Base-by-base conservation (phyloP, 2,888 invertebrate genomes). In the Homarus gammarus region DNA sequence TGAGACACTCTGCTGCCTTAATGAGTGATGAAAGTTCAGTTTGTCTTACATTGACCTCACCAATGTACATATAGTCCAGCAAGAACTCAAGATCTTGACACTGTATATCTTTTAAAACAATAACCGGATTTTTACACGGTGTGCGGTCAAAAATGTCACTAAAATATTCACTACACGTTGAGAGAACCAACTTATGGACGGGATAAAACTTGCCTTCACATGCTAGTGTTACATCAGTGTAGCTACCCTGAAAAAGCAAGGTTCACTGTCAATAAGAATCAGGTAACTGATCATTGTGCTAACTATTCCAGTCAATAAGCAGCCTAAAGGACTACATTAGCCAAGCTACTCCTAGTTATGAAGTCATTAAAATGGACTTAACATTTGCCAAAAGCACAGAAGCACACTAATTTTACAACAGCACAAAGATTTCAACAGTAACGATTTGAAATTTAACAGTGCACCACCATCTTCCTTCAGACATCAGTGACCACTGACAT, bases 131-230 rank as follows among this genome's bases (percentile, higher is more conserved):
- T 81, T 89, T 89, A 72, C 89, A 89, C 18, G 89, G 84, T 8
- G 89, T 89, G 73, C 85, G 89, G 51, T 85, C 84, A 61, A 89
- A 89, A 61, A 89, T 89, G 18, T 84, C 89, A 81, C 84, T 73
- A 79, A 89, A 89, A 33, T 89, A 89, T 89, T 89, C 89, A 72
- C 89, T 89, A 56, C 89, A 89, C 12, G 89, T 89, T 40, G 89
- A 89, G 61, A 89, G 73, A 64, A 89, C 85, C 44, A 89, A 61
- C 68, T 89, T 89, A 72, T 89, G 89, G 84, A 85, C 84, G 72
- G 89, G 89, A 61, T 84, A 89, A 73, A 89, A 89, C 38, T 89
- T 89, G 89, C 89, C 89, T 38, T 89, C 89, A 49, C 89, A 89
- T 44, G 89, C 89, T 38, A 89, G 33, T 2, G 89, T 89, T 44